Evolutionary conservation across 2,888 invertebrate species (phyloP), one percentile per base, ranked within the genome.

Genomic region (Muschampia plurimacula): DNA sequence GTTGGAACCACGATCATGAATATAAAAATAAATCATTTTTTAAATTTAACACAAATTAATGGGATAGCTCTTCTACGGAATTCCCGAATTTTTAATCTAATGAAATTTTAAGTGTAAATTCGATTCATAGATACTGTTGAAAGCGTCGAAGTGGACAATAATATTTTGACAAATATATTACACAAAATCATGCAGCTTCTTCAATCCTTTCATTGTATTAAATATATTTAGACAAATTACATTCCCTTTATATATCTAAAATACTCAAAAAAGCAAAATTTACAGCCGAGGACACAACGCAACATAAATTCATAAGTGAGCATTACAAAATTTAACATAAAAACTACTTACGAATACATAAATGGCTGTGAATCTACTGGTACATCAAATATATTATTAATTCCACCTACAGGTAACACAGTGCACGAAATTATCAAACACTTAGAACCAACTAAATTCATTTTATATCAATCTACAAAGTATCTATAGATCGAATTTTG

Each of bases 1-100:
- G 93, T 93, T 91, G 88, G 86, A 89, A 91, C 88, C 89, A 91
- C 88, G 89, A 90, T 89, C 90, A 86, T 85, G 82, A 84, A 83
- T 87, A 84, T 86, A 32, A 84, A 63, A 63, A 67, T 69, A 84
- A 81, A 79, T 80, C 77, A 83, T 87, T 85, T 83, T 80, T 62
- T 44, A 67, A 65, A 59, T 9, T 69, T 69, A 72, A 83, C 77
- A 82, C 77, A 81, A 77, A 75, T 82, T 74, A 72, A 82, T 80
- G 89, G 82, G 91, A 90, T 92, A 91, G 91, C 90, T 92, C 84
- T 89, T 89, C 87, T 88, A 84, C 81, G 72, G 72, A 72, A 67
- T 72, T 72, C 72, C 72, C 72, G 62, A 72, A 72, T 72, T 72
- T 66, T 72, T 67, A 72, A 72, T 67, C 41, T 72, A 67, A 67